These are phyloP conservation scores for Upupa epops DNA, from an alignment of 2,113 vertebrate genomes.

Conservation along the genomic window DNA sequence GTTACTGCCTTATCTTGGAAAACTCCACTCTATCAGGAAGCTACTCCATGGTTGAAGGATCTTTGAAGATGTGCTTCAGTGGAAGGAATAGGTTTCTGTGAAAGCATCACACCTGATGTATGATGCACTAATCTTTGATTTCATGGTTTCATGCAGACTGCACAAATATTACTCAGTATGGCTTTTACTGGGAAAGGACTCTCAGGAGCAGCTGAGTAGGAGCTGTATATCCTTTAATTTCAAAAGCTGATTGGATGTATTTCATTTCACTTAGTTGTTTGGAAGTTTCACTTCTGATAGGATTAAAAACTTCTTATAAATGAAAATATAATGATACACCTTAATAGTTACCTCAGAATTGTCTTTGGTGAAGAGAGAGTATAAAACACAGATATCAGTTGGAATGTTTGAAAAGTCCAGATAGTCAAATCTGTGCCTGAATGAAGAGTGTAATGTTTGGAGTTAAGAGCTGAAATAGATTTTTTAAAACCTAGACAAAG, in stretches of 20 bases:
- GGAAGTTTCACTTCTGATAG: neutral
- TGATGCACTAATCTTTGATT: conserved; percentile 48
- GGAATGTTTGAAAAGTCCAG: neutral
- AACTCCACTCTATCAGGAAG: conserved; percentile 45
- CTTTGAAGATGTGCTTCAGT: conserved; percentile 31
- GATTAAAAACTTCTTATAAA: conserved; percentile 25
- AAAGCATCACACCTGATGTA: conserved; percentile 20
- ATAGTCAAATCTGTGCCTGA: neutral
- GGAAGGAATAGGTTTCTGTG: conserved; percentile 47
- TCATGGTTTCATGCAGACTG: conserved; percentile 52
- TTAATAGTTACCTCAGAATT: neutral
- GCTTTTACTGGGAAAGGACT: conserved; percentile 31
- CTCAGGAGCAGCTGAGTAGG: neutral
- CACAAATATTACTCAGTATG: conserved; percentile 49
- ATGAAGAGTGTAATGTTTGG: neutral
- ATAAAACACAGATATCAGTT: neutral
- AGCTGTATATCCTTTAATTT: conserved; percentile 17
- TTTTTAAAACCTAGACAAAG: neutral
- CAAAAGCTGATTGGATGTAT: neutral
- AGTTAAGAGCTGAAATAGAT: neutral
- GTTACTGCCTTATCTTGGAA: conserved; percentile 59
- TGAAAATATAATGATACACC: neutral
- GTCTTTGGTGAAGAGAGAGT: neutral
- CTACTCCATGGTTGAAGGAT: conserved; percentile 32
- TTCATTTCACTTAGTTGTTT: conserved; percentile 1